Base-by-base conservation (phyloP, 2,888 invertebrate genomes). In the Hecatera dysodea region DNA sequence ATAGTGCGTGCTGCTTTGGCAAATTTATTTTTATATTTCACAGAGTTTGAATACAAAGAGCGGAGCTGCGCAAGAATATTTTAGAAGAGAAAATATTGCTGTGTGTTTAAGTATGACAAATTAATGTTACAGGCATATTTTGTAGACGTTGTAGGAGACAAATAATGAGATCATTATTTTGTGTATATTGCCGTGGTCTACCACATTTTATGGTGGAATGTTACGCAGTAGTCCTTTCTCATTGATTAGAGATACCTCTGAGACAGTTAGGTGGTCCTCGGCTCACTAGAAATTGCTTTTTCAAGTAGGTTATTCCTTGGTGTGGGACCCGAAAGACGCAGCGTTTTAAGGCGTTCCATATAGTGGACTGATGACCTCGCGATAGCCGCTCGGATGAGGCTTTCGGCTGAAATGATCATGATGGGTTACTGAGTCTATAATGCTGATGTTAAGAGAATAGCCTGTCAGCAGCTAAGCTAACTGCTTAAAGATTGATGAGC, bases 1-100 rank as follows among this genome's bases (percentile, higher is more conserved):
- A 94, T 93, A 94, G 93, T 93, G 93, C 92, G 93, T 94, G 91
- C 91, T 90, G 87, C 92, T 91, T 91, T 92, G 91, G 90, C 88
- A 91, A 93, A 93, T 93, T 91, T 91, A 89, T 90, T 92, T 90
- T 90, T 90, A 90, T 89, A 89, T 91, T 90, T 91, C 88, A 86
- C 87, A 87, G 82, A 87, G 86, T 90, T 89, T 89, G 85, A 90
- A 91, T 89, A 89, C 76, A 79, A 79, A 81, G 72, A 78, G 68
- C 71, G 67, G 70, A 74, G 61, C 72, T 60, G 70, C 69, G 56
- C 46, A 57, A 39, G 72, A 53, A 80, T 72, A 70, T 81, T 79
- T 76, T 76, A 62, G 42, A 52, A 22, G 42, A 53, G 72, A 75
- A 75, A 76, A 75, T 82, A 74, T 72, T 67, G 27, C n/a, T 67